Conservation (phyloP, 2,888 invertebrate genomes). For the Balanococcus diminutus region DNA sequence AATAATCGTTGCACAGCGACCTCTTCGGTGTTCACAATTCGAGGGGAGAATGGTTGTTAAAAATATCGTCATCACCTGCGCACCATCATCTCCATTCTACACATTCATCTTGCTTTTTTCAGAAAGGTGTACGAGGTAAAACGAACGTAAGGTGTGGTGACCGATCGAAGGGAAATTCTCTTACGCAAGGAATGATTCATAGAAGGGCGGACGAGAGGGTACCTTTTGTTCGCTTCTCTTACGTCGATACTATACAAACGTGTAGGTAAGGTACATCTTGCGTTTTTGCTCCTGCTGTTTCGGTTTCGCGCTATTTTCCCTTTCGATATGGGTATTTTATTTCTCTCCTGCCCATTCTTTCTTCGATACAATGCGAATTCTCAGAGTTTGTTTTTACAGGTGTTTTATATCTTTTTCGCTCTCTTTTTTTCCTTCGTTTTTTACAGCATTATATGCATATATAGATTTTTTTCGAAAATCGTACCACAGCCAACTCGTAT, state of each 20-base stretch:
- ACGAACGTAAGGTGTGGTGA: neutral
- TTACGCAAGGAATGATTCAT: neutral
- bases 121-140: conserved; percentile 5
- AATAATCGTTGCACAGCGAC: neutral
- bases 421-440: too few species aligned
- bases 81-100: neutral
- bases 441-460: too few species aligned
- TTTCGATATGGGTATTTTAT: neutral
- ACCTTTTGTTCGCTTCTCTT: neutral
- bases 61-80: conserved; percentile 18
- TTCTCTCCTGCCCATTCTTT: neutral
- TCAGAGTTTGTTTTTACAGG: neutral
- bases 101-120: neutral
- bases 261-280: too few species aligned
- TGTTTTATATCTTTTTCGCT: neutral
- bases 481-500: too few species aligned
- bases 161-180: neutral
- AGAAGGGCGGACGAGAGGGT: neutral
- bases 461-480: too few species aligned
- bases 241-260: neutral
- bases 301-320: neutral
- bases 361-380: too few species aligned
- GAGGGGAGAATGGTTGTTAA: neutral
- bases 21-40: conserved; percentile 8
- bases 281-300: neutral